Percentiles rank a stretch among this genome's conserved stretches.
Conservation (phyloP, 35 echinoderm and acorn worm genomes). For the Eucidaris tribuloides region DNA sequence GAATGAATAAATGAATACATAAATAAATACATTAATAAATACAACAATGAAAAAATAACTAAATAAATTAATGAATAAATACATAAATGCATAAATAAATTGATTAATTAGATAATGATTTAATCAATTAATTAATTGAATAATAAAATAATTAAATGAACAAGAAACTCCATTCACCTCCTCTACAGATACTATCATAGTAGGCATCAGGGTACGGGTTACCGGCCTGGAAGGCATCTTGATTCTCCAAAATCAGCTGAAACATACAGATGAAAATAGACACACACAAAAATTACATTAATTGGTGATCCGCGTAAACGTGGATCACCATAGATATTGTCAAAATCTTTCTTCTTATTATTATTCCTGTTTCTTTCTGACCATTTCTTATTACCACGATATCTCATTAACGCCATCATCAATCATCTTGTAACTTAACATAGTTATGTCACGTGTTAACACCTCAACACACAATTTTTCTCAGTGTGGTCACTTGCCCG, state of each 20-base stretch:
- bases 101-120: neutral
- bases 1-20: too few species aligned
- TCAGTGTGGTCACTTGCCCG: too few species aligned
- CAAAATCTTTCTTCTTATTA: neutral
- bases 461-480: too few species aligned
- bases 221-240: slow-evolving; percentile 75
- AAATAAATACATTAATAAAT: too few species aligned
- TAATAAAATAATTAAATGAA: neutral
- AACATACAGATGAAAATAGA: neutral
- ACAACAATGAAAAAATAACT: too few species aligned
- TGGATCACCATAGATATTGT: too few species aligned
- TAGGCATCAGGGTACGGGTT: slow-evolving; percentile 74
- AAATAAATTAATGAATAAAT: neutral
- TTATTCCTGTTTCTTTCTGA: too few species aligned
- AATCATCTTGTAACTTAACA: too few species aligned
- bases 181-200: slow-evolving; percentile 43
- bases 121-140: neutral
- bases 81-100: neutral
- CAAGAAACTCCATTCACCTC: slow-evolving; percentile 28
- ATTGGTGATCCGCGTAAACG: too few species aligned
- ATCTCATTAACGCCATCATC: too few species aligned
- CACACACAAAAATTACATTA: neutral
- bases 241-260: slow-evolving; percentile 58
- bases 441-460: too few species aligned
- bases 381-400: too few species aligned